A percentile compares a stretch with the other conserved stretches of the same genome.
phyloP scores from a whole-genome alignment of 2,113 vertebrate species.

The Erythrolamprus reginae region DNA sequence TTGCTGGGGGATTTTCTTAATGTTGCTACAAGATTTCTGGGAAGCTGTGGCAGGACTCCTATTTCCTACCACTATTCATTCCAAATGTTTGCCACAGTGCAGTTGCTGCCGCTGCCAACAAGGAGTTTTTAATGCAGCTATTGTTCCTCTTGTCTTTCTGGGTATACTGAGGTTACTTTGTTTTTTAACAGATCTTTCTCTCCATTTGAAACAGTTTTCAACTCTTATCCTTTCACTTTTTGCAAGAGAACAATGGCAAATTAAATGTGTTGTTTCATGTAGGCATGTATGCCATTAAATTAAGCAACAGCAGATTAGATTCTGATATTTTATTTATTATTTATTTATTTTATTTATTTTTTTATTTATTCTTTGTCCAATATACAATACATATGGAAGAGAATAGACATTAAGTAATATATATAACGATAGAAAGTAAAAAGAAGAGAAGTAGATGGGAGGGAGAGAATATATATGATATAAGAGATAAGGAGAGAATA shows the following conservation, averaged over 20 bases:
- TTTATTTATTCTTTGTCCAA: too few species aligned
- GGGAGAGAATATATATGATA: too few species aligned
- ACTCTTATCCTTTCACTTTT: neutral
- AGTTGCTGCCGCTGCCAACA: neutral
- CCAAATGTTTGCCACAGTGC: neutral
- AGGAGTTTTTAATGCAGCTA: neutral
- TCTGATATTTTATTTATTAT: neutral
- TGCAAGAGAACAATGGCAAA: neutral
- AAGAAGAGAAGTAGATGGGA: too few species aligned
- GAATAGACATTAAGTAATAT: too few species aligned
- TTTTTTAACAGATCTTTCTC: neutral
- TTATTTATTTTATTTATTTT: too few species aligned
- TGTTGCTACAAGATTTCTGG: conserved; percentile 5
- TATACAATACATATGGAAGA: too few species aligned
- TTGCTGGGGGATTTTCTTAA: neutral
- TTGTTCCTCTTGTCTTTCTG: neutral
- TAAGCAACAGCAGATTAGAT: neutral
- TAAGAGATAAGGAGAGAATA: too few species aligned
- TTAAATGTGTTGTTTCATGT: neutral
- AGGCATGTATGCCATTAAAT: neutral
- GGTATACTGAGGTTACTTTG: neutral
- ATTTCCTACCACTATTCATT: neutral
- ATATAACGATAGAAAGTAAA: too few species aligned
- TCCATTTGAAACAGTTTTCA: neutral
- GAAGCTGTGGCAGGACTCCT: neutral